Evolutionary conservation across 2,888 invertebrate species (phyloP).

Genomic region (Tinea semifulvella): DNA sequence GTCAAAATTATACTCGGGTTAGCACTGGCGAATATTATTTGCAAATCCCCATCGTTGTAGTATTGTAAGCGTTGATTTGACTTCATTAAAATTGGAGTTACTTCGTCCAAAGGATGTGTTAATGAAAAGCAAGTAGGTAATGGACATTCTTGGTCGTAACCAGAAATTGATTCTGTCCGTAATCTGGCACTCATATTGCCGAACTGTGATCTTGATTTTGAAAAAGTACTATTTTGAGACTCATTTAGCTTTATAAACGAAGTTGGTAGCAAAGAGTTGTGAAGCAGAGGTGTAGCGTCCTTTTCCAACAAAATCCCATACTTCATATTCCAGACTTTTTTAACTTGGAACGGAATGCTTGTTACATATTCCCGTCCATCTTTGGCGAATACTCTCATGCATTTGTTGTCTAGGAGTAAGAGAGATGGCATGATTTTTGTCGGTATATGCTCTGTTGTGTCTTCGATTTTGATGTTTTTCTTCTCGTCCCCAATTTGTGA

Average conservation of each 20-base stretch:
- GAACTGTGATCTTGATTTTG: slow-evolving; percentile 32
- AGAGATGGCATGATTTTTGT: slow-evolving; percentile 71
- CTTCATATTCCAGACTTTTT: slow-evolving; percentile 84
- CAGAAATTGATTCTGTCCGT: slow-evolving; percentile 42
- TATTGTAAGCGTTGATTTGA: slow-evolving; percentile 68
- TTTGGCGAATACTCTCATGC: slow-evolving; percentile 79
- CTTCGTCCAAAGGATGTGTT: slow-evolving; percentile 90
- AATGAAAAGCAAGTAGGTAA: slow-evolving; percentile 87
- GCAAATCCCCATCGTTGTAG: slow-evolving; percentile 70
- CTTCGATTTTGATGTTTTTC: slow-evolving; percentile 56
- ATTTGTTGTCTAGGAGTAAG: slow-evolving; percentile 77
- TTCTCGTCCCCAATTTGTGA: slow-evolving; percentile 57
- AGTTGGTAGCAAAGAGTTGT: slow-evolving; percentile 38
- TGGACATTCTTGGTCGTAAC: slow-evolving; percentile 54
- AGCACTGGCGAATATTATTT: slow-evolving; percentile 79
- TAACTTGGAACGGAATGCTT: slow-evolving; percentile 82
- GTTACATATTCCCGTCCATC: slow-evolving; percentile 86
- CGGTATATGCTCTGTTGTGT: slow-evolving; percentile 55
- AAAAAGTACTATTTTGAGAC: slow-evolving; percentile 43
- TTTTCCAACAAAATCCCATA: slow-evolving; percentile 88
- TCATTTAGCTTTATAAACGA: slow-evolving; percentile 50
- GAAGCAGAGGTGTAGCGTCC: slow-evolving; percentile 47
- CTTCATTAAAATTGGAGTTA: slow-evolving; percentile 82
- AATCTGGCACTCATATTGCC: slow-evolving; percentile 49
- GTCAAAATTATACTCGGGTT: slow-evolving; percentile 84